Percentiles rank a stretch among this genome's conserved stretches.
Evolutionary conservation across 2,113 vertebrate genomes (phyloP).

Genomic region (Gymnogyps californianus): DNA sequence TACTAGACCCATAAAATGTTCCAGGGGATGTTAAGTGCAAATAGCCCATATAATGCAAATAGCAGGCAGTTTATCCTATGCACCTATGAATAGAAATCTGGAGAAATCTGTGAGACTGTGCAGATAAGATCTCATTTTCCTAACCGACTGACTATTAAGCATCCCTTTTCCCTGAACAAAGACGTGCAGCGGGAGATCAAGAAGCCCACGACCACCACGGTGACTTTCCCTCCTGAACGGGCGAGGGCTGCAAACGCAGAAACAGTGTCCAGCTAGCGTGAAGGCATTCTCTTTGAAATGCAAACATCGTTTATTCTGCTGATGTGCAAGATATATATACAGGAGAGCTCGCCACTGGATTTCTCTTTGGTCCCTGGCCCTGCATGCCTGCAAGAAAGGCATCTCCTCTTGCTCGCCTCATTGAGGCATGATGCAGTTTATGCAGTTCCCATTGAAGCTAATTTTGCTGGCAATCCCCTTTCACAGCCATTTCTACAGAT

Average conservation of each 20-base stretch:
- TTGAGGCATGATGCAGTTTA: rapidly evolving
- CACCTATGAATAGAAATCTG: rapidly evolving
- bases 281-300: background rate
- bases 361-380: background rate
- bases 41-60: rapidly evolving
- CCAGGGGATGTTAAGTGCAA: background rate
- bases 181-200: rapidly evolving
- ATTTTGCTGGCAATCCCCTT: background rate
- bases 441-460: rapidly evolving
- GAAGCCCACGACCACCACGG: background rate
- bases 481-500: background rate
- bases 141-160: rapidly evolving
- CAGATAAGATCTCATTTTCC: background rate
- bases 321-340: background rate
- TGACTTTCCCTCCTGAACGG: background rate
- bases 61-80: background rate
- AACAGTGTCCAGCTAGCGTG: rapidly evolving
- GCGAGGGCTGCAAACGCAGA: background rate
- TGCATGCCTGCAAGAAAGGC: rapidly evolving
- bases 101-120: background rate
- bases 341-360: background rate
- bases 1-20: background rate
- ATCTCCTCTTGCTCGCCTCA: background rate
- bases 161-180: background rate
- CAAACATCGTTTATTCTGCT: background rate